These are phyloP conservation scores for Oriolus oriolus DNA, from an alignment of 2,113 vertebrate species.

Conservation along the genomic window DNA sequence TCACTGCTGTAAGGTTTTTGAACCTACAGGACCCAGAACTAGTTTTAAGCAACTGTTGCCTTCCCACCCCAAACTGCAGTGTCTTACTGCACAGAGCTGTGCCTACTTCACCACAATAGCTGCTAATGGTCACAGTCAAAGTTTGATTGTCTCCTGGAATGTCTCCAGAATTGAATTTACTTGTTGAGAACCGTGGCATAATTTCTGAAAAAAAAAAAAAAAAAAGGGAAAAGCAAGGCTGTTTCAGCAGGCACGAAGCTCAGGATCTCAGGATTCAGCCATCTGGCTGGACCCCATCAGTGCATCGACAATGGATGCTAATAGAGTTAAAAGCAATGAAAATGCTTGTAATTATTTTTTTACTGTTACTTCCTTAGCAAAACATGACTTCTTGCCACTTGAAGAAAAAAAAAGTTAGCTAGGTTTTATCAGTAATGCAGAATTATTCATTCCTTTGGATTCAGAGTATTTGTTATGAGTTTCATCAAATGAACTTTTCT, in stretches of 20 bases:
- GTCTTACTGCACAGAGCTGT: background rate
- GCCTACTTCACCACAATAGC: background rate
- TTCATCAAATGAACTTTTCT: conserved; percentile 21
- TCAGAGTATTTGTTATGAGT: background rate
- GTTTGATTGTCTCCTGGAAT: background rate
- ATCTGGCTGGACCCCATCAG: background rate
- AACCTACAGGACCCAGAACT: background rate
- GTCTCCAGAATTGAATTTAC: background rate
- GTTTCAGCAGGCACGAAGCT: background rate
- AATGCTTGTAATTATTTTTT: background rate
- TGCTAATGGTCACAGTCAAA: background rate
- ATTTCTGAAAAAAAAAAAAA: background rate
- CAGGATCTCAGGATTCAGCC: background rate
- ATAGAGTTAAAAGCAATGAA: background rate
- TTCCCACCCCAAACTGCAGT: background rate
- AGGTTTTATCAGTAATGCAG: background rate
- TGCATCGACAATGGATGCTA: background rate
- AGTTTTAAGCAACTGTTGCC: background rate
- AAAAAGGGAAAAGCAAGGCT: background rate
- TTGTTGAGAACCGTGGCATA: background rate
- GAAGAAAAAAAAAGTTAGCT: background rate
- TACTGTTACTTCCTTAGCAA: background rate
- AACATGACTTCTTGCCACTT: background rate
- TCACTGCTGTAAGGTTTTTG: background rate
- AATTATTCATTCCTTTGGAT: background rate